Evolutionary conservation across 2,113 vertebrate genomes (phyloP).

Genomic region (Psittacula cyanocephala): DNA sequence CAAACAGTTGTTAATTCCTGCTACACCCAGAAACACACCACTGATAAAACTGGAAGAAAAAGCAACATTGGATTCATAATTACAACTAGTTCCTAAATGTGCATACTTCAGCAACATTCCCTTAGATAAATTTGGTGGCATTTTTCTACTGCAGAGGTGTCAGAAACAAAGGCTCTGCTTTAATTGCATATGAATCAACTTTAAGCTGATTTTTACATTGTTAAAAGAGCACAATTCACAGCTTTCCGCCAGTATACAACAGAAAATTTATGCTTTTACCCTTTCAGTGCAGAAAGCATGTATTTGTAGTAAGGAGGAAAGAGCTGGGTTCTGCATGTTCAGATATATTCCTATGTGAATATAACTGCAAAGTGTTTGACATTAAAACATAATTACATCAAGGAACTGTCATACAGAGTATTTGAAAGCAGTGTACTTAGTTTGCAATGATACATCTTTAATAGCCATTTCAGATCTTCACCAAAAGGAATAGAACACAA

Average conservation of each 20-base stretch:
- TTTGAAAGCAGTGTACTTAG: neutral
- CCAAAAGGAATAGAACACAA: conserved; percentile 28
- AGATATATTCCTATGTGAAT: neutral
- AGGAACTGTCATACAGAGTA: neutral
- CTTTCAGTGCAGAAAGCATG: neutral
- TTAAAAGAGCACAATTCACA: conserved; percentile 10
- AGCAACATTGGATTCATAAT: neutral
- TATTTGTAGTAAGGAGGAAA: neutral
- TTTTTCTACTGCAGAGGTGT: neutral
- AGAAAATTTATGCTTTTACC: conserved; percentile 10
- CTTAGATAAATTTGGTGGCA: neutral
- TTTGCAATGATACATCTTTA: conserved; percentile 32
- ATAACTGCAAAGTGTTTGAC: neutral
- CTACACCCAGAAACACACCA: neutral
- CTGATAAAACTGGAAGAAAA: neutral
- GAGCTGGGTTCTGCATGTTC: neutral
- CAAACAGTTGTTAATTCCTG: neutral
- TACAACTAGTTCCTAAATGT: neutral
- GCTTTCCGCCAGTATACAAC: neutral
- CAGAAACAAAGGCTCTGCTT: conserved; percentile 28
- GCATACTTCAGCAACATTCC: neutral
- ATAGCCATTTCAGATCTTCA: neutral
- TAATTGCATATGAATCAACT: conserved; percentile 20
- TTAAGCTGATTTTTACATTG: conserved; percentile 21
- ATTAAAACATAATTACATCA: conserved; percentile 27